Percentiles rank a stretch among this genome's conserved stretches.
Conservation (phyloP, 2,113 vertebrate species). For the Nerophis lumbriciformis region DNA sequence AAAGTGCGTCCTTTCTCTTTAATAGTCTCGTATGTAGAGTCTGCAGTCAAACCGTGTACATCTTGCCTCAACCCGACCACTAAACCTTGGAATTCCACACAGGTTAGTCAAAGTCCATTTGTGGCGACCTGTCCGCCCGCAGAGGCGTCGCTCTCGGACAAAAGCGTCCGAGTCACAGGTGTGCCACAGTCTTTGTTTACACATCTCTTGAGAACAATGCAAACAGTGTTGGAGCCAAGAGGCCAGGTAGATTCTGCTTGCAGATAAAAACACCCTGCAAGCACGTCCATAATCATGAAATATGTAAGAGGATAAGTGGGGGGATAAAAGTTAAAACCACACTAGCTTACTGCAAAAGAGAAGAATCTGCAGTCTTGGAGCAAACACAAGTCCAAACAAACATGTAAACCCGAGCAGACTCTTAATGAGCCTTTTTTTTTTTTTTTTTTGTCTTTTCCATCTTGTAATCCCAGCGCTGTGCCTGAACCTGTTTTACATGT, state of each 20-base stretch:
- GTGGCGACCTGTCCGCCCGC: slow-evolving; percentile 27
- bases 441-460: slow-evolving; percentile 2
- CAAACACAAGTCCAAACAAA: slow-evolving; percentile 7
- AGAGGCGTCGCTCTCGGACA: slow-evolving; percentile 37
- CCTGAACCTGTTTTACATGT: slow-evolving; percentile 21
- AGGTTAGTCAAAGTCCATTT: slow-evolving; percentile 34
- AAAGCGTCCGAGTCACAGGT: slow-evolving; percentile 5
- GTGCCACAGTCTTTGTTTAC: slow-evolving; percentile 22
- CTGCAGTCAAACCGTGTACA: slow-evolving; percentile 22
- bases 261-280: background rate
- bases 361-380: background rate
- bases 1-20: no score
- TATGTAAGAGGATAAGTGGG: background rate
- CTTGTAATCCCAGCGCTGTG: background rate
- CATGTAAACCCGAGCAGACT: slow-evolving; percentile 11
- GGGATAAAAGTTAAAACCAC: background rate
- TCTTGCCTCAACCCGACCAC: slow-evolving; percentile 25
- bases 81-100: slow-evolving; percentile 48
- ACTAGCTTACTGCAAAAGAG: background rate
- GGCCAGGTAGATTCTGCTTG: background rate
- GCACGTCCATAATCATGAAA: background rate
- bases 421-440: slow-evolving; percentile 14
- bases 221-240: slow-evolving; percentile 13
- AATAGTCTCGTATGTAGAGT: no score
- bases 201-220: slow-evolving; percentile 10